Evolutionary conservation across 2,797 vertebrate genomes (phyloP).

Genomic region (Falco peregrinus): DNA sequence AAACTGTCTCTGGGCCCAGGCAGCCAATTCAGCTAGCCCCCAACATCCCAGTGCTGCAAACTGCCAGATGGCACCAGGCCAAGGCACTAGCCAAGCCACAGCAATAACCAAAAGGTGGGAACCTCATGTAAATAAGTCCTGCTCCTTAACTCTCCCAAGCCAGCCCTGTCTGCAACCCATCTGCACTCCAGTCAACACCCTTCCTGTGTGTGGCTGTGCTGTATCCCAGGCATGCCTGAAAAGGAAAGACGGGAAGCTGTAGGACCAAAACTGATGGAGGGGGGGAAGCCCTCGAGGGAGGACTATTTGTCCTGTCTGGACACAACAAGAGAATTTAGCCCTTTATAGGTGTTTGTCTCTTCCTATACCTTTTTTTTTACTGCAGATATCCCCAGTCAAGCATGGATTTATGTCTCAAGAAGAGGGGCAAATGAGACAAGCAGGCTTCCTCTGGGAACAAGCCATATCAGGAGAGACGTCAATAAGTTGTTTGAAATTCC

Average conservation of each 20-base stretch:
- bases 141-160: background rate
- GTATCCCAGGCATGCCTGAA: background rate
- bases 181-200: background rate
- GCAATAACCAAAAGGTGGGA: constrained; percentile 36
- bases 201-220: background rate
- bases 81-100: constrained; percentile 12
- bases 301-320: background rate
- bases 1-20: constrained; percentile 38
- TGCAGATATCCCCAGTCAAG: background rate
- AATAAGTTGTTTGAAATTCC: background rate
- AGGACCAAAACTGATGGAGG: background rate
- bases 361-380: background rate
- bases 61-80: constrained; percentile 1
- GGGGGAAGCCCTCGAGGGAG: fast-evolving
- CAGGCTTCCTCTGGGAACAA: background rate
- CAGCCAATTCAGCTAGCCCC: constrained; percentile 32
- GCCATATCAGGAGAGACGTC: background rate
- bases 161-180: background rate
- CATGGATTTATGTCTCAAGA: background rate
- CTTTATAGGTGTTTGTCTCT: background rate
- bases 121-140: background rate
- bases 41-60: background rate
- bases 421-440: background rate
- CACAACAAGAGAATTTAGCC: background rate
- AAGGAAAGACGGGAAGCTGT: background rate